Conservation (phyloP, 37 sponge, comb jelly and placozoan genomes). For the Agelas oroides region DNA sequence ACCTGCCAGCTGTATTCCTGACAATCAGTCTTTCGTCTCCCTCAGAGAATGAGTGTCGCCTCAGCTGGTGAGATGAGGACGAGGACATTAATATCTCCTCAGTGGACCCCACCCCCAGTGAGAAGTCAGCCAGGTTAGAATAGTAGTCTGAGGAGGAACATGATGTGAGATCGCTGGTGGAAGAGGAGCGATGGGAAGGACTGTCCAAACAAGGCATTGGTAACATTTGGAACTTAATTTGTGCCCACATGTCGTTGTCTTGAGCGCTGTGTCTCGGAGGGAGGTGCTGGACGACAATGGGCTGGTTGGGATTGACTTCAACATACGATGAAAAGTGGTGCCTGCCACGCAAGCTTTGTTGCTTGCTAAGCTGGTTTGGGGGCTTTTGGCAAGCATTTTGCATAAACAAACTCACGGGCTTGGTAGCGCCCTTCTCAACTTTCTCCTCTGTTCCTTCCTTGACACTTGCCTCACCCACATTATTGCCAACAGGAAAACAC, state of each 20-base stretch:
- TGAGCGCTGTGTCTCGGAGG: conserved; percentile 5
- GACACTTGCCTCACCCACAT: too few relatives aligned
- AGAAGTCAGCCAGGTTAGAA: conserved; percentile 56
- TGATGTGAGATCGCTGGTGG: conserved; percentile 30
- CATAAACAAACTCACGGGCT: too few relatives aligned
- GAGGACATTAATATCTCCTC: too few relatives aligned
- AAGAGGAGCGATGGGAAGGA: conserved; percentile 8
- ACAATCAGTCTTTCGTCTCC: conserved; percentile 40
- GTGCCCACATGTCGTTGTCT: conserved; percentile 68
- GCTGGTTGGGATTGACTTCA: conserved; percentile 16
- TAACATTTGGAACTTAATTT: conserved; percentile 33
- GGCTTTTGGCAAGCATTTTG: too few relatives aligned
- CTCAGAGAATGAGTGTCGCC: conserved; percentile 65
- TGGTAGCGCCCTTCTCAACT: too few relatives aligned
- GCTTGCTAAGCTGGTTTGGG: too few relatives aligned
- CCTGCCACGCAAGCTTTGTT: too few relatives aligned
- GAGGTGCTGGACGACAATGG: conserved; percentile 22
- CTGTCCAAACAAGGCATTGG: not conserved
- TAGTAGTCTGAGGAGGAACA: conserved; percentile 33
- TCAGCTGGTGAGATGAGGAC: too few relatives aligned
- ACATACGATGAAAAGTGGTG: too few relatives aligned
- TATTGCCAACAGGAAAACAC: too few relatives aligned
- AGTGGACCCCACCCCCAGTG: conserved; percentile 8
- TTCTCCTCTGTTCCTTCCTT: too few relatives aligned
- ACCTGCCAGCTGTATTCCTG: too few relatives aligned